Base-by-base conservation (phyloP, 2,113 vertebrate genomes). In the Fregata magnificens region DNA sequence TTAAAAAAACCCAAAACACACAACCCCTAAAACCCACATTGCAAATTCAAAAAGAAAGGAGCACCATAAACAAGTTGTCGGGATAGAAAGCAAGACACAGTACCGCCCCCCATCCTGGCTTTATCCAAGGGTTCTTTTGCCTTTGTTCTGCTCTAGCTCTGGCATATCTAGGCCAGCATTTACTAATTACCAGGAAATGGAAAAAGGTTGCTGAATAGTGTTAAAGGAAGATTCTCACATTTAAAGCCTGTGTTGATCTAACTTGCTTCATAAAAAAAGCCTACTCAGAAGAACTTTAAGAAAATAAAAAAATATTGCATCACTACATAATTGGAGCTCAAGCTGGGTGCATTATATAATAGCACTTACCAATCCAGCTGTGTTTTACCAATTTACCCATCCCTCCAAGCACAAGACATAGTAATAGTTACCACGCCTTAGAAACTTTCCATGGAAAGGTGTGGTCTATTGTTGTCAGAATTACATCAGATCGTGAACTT, bases 401-500 rank as follows among this genome's bases (percentile, higher is more conserved):
- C 74, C 42, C 80, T 93, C 66, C 5, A 7, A 95, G 59, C n/a
- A 14, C 15, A 76, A 11, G 59, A 55, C 78, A 56, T 16, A 26
- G 28, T 45, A 93, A 76, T 77, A 83, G 84, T 93, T 94, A 82
- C 79, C n/a, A 49, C 61, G 82, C 81, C 52, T 32, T 10, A 71
- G 95, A 95, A 96, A 87, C 61, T 82, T 90, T 67, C 80, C 61
- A 50, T 6, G 6, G 65, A 82, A 95, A 97, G 95, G 94, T 95
- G 97, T 85, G 90, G 92, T 90, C 62, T 92, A 5, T 96, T 95
- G 76, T 77, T 94, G 72, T 45, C 56, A 53, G 56, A 59, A 62
- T 95, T 91, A 88, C 82, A 94, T 97, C 96, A 96, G 81, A 69
- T 80, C 73, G 95, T 10, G 28, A 77, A 91, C 56, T 67, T 81